phyloP scores from a whole-genome alignment of 2,888 invertebrate species.

The Phlogophora meticulosa region DNA sequence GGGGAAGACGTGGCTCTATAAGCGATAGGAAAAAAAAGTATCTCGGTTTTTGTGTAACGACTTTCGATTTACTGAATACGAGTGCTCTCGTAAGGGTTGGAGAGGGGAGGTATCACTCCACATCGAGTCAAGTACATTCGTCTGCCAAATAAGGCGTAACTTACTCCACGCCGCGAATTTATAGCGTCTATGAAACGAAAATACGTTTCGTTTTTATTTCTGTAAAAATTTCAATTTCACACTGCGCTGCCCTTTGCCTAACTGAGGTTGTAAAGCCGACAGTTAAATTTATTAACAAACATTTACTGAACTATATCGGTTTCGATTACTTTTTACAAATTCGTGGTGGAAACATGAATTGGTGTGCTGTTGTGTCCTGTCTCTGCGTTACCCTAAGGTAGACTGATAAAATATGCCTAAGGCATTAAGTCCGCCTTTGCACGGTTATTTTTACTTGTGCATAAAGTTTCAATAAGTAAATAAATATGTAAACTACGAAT shows the following conservation, averaged over 20 bases:
- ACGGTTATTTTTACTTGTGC: no score
- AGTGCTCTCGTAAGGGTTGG: conserved; percentile 86
- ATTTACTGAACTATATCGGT: conserved; percentile 33
- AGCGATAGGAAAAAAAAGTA: conserved; percentile 82
- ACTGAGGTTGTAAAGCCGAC: conserved; percentile 62
- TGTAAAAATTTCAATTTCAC: conserved; percentile 85
- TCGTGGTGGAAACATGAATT: conserved; percentile 14
- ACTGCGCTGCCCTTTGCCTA: conserved; percentile 74
- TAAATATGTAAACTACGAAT: conserved; percentile 20
- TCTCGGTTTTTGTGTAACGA: conserved; percentile 87
- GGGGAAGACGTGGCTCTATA: conserved; percentile 78
- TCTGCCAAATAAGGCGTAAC: conserved; percentile 88
- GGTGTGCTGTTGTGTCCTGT: no score
- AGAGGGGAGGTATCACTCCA: conserved; percentile 84
- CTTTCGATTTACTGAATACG: conserved; percentile 87
- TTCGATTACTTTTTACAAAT: conserved; percentile 41
- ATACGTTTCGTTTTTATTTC: conserved; percentile 77
- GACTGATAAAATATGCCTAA: no score
- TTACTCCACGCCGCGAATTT: conserved; percentile 79
- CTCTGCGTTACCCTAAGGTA: no score
- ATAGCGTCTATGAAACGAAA: conserved; percentile 78
- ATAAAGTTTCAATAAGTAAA: no score
- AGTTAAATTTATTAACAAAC: conserved; percentile 62
- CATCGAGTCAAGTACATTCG: conserved; percentile 83
- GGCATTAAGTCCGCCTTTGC: no score